Conservation (phyloP, 2,113 vertebrate genomes). For the Donacobius atricapilla region DNA sequence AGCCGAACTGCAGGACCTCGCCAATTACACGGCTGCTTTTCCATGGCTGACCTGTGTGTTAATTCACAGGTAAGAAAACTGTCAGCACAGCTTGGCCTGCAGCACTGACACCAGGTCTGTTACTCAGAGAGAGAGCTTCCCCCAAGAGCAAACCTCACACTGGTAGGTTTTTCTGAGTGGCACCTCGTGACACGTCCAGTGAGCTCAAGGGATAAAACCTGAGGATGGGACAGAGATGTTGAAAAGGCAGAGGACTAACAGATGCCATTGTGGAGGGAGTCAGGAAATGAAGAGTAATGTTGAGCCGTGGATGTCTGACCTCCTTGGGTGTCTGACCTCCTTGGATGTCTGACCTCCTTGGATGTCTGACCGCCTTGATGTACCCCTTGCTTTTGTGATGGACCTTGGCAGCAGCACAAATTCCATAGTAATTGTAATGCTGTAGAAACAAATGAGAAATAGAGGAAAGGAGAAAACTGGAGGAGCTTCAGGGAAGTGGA, state of each 20-base stretch:
- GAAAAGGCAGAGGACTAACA: neutral
- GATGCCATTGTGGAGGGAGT: neutral
- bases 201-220: neutral
- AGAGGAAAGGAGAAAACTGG: neutral
- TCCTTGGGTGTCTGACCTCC: neutral
- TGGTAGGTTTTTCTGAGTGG: neutral
- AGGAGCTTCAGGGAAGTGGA: neutral
- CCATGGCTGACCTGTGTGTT: neutral
- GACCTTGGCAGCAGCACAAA: neutral
- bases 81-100: neutral
- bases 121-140: neutral
- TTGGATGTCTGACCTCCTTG: neutral
- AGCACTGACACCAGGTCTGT: neutral
- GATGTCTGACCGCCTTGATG: neutral
- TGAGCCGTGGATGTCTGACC: neutral
- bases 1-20: neutral
- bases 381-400: neutral
- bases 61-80: neutral
- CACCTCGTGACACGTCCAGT: neutral
- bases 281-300: neutral
- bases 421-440: neutral
- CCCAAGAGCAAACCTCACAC: neutral
- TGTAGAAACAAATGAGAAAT: neutral
- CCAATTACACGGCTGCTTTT: neutral
- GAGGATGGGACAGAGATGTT: neutral